Evolutionary conservation across 2,797 vertebrate genomes (phyloP), one percentile per base, ranked within the genome.

Genomic region (Tiaroga cobitis): DNA sequence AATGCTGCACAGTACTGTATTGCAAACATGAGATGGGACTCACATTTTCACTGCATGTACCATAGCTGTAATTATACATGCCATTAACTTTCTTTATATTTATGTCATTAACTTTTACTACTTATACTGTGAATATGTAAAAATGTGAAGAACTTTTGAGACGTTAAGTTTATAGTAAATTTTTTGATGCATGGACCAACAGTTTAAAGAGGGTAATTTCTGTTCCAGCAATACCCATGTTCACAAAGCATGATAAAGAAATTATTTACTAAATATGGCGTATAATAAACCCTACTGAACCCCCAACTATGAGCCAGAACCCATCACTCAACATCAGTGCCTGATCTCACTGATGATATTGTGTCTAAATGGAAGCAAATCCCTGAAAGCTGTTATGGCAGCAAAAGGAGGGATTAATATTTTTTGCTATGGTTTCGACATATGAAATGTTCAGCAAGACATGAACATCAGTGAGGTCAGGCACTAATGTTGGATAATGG

Each of bases 381-480:
- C 65, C 65, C 32, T 69, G 79, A 49, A 82, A 56, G 43, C 65
- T 19, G 77, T 46, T 51, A 51, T 81, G 63, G 67, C 32, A 51
- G 19, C 13, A 9, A 39, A 26, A 56, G 3, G 24, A 81, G n/a
- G 67, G 80, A 81, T 81, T 72, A 39, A 68, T 70, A 37, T 24
- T 29, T 72, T 54, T 41, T 56, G 67, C 34, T 39, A 5, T 37
- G 74, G 26, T 74, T 74, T 11, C 32, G 41, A n/a, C 19, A 51
- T 68, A 59, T 81, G n/a, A 70, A 81, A 70, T 81, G 51, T 72
- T 39, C 26, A 61, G 76, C 18, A 41, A 79, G n/a, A 19, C 51
- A 34, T 10, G 56, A 39, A 37, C n/a, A 43, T 63, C n/a, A 39
- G 41, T 41, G 67, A 41, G 24, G 43, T 37, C 51, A 21, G n/a